Conservation (phyloP, 1,140 invertebrate genomes). For the Eumaeus atala region DNA sequence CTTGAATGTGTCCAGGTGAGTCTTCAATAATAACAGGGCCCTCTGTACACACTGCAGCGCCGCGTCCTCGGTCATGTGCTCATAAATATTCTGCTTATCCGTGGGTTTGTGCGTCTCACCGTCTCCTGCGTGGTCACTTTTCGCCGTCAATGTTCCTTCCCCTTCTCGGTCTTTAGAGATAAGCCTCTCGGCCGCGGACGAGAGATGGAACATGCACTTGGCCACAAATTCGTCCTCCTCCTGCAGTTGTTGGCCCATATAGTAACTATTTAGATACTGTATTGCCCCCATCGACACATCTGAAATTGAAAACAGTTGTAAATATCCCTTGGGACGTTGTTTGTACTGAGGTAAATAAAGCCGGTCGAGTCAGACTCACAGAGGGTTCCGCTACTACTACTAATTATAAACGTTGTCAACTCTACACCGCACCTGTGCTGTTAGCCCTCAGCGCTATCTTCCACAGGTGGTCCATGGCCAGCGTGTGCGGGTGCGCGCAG, state of each 20-base stretch:
- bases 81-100: conserved; percentile 58
- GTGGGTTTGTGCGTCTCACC: conserved; percentile 47
- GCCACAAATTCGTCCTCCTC: conserved; percentile 94
- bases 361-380: too few relatives aligned
- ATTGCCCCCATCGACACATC: conserved; percentile 96
- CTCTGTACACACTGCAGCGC: conserved; percentile 92
- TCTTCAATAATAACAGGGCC: conserved; percentile 89
- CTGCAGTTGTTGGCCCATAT: conserved; percentile 91
- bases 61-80: conserved; percentile 80
- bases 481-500: conserved; percentile 75
- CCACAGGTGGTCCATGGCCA: conserved; percentile 95
- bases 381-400: too few relatives aligned
- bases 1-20: conserved; percentile 93
- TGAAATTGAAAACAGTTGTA: conserved; percentile 32
- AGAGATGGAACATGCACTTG: conserved; percentile 92
- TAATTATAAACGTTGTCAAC: too few relatives aligned
- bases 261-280: conserved; percentile 93
- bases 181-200: conserved; percentile 84
- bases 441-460: conserved; percentile 91
- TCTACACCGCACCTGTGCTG: conserved; percentile 85
- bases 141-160: conserved; percentile 28
- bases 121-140: conserved; percentile 23
- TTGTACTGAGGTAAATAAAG: too few relatives aligned
- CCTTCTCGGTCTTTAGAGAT: conserved; percentile 63
- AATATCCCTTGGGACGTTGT: not conserved